Conservation (phyloP, 2,888 invertebrate species). For the Pterobdella sp. region DNA sequence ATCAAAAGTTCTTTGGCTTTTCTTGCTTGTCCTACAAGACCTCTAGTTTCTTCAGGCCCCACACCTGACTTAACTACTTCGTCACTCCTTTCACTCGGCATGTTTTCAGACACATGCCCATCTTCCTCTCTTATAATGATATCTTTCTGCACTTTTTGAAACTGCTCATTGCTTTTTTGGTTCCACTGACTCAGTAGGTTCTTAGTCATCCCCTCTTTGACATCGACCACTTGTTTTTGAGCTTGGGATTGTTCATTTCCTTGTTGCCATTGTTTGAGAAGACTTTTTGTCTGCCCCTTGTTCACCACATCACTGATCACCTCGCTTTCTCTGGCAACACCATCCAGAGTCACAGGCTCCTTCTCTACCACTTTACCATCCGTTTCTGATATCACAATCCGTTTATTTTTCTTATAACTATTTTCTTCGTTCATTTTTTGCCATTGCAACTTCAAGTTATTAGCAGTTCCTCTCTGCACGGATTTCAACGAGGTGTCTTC, state of each 20-base stretch:
- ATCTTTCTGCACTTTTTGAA: background rate
- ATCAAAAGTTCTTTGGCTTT: conserved; percentile 10
- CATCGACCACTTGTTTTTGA: background rate
- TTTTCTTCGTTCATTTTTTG: background rate
- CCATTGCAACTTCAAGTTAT: background rate
- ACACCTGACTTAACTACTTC: conserved; percentile 16
- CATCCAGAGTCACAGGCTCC: too few relatives aligned
- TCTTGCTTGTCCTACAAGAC: conserved; percentile 14
- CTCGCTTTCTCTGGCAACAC: too few relatives aligned
- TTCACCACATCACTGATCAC: background rate
- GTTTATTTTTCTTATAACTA: background rate
- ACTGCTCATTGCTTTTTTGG: conserved; percentile 10
- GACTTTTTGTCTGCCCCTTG: background rate
- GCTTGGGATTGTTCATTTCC: background rate
- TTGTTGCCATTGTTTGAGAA: conserved; percentile 1
- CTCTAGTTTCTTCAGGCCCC: conserved; percentile 10
- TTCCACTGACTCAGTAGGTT: conserved; percentile 20
- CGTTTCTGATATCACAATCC: conserved; percentile 1
- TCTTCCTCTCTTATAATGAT: conserved; percentile 3
- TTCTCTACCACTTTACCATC: too few relatives aligned
- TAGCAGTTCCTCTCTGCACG: conserved; percentile 21
- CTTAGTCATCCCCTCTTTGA: conserved; percentile 13
- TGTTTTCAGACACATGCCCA: conserved; percentile 19
- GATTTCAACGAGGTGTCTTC: background rate
- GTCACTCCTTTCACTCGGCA: conserved; percentile 7